phyloP scores from a whole-genome alignment of 2,797 vertebrate genomes.

The Columba guinea region DNA sequence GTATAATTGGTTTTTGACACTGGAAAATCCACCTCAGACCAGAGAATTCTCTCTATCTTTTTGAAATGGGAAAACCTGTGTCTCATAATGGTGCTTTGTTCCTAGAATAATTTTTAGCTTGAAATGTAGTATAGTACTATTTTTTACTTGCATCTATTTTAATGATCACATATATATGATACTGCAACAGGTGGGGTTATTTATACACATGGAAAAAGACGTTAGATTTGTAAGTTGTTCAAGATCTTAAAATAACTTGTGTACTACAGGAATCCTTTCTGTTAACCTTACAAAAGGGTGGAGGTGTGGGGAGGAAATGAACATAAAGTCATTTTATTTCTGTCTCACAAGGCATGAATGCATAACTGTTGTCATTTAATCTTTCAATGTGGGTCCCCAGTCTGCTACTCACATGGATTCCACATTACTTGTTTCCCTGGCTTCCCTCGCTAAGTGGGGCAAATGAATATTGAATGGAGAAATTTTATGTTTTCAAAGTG shows the following conservation, averaged over 20 bases:
- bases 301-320: conserved; percentile 8
- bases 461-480: neutral
- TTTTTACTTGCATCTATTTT: conserved; percentile 54
- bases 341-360: neutral
- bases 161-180: conserved; percentile 34
- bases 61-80: neutral
- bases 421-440: neutral
- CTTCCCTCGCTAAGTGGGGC: neutral
- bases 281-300: conserved; percentile 28
- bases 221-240: conserved; percentile 45
- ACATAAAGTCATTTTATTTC: neutral
- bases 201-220: conserved; percentile 50
- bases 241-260: conserved; percentile 58
- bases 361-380: neutral
- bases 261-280: conserved; percentile 46
- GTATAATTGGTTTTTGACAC: neutral
- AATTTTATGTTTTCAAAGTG: neutral
- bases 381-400: neutral
- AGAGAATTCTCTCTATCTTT: neutral
- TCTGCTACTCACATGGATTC: neutral
- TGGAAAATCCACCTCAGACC: neutral
- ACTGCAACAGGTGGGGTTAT: conserved; percentile 59
- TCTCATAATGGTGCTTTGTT: conserved; percentile 6
- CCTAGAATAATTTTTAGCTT: conserved; percentile 35
- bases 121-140: conserved; percentile 6